Evolutionary conservation across 2,797 vertebrate genomes (phyloP).

Genomic region (Calcarius lapponicus): DNA sequence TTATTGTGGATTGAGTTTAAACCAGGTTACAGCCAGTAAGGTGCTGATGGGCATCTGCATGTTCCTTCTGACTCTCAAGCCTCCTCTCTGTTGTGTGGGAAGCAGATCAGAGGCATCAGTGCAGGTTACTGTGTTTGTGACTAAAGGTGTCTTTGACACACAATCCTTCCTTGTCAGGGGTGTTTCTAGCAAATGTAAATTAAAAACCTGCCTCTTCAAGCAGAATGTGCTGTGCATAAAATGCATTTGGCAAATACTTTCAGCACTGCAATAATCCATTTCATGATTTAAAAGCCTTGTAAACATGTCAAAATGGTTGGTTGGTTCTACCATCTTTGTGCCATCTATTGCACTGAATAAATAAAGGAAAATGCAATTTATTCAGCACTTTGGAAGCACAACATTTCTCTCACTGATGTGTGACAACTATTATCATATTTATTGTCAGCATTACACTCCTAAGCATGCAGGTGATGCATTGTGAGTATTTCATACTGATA

Average conservation of each 20-base stretch:
- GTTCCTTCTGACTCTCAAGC: neutral
- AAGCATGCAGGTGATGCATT: constrained; percentile 82
- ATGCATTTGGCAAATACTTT: constrained; percentile 60
- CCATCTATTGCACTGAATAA: constrained; percentile 79
- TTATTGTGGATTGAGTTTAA: neutral
- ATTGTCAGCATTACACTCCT: constrained; percentile 85
- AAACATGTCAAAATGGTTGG: constrained; percentile 75
- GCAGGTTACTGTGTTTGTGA: neutral
- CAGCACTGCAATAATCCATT: constrained; percentile 47
- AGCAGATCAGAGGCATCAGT: neutral
- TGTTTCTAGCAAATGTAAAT: constrained; percentile 53
- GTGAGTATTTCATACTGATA: constrained; percentile 80
- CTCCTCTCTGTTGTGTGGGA: neutral
- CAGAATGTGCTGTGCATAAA: constrained; percentile 58
- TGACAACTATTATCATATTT: constrained; percentile 88
- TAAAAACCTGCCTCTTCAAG: constrained; percentile 59
- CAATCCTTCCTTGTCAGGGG: neutral
- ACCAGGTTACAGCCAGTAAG: neutral
- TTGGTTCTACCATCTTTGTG: constrained; percentile 72
- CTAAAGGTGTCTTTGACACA: neutral
- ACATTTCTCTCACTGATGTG: constrained; percentile 82
- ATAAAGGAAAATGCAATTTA: constrained; percentile 81
- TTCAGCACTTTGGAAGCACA: constrained; percentile 80
- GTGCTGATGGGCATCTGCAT: neutral
- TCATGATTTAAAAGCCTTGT: constrained; percentile 71